phyloP scores from a whole-genome alignment of 2,113 vertebrate genomes.

The Miniopterus natalensis region DNA sequence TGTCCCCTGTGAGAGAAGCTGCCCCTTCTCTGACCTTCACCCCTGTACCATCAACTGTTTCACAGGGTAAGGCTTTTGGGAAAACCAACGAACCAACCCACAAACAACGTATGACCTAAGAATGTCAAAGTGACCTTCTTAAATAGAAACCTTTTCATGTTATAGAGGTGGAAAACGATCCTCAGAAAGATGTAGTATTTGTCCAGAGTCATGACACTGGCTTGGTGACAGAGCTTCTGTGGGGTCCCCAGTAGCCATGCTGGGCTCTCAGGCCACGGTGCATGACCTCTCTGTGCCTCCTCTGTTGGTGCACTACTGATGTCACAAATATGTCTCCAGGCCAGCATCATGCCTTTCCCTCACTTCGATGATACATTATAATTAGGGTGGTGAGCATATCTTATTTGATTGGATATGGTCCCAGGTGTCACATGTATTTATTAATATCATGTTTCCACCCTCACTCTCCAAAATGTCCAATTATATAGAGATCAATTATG shows the following conservation, averaged over 20 bases:
- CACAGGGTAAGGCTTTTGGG: neutral
- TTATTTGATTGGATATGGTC: neutral
- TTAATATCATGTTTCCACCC: neutral
- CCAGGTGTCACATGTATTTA: neutral
- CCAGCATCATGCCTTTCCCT: neutral
- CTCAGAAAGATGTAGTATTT: neutral
- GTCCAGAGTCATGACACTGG: neutral
- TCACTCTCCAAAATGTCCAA: neutral
- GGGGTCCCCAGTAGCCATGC: fast-evolving
- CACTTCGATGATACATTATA: neutral
- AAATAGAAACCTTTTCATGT: neutral
- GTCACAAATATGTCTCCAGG: neutral
- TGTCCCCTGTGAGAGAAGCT: neutral
- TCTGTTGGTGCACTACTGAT: neutral
- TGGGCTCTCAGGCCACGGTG: neutral
- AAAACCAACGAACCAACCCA: neutral
- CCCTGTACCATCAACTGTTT: neutral
- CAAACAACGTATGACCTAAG: neutral
- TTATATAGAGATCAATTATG: neutral
- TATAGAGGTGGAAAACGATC: neutral
- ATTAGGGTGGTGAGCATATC: neutral
- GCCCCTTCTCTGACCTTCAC: neutral
- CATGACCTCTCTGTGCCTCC: neutral
- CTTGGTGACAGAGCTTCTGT: fast-evolving
- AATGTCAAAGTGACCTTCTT: neutral